Evolutionary conservation across 1,140 invertebrate genomes (phyloP).

Genomic region (Drosophila suzukii): DNA sequence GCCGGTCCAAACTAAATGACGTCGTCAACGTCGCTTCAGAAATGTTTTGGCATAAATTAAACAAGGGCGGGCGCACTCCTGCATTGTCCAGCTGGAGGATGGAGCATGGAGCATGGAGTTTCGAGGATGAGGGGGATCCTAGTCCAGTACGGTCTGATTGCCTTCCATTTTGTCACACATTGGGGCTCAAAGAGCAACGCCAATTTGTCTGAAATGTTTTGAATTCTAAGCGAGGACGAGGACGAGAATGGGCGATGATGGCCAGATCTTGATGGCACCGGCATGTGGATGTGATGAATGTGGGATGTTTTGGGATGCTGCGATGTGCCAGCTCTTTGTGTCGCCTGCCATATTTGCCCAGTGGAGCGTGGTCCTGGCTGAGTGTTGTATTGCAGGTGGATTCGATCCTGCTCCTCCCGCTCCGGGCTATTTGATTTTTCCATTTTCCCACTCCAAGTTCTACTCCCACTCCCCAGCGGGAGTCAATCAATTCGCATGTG

Average conservation of each 20-base stretch:
- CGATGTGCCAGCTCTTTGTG: constrained; percentile 42
- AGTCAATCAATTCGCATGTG: constrained; percentile 70
- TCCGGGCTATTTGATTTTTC: constrained; percentile 50
- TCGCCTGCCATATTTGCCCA: constrained; percentile 56
- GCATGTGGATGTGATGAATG: constrained; percentile 47
- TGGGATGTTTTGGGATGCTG: constrained; percentile 18
- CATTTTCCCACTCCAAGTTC: constrained; percentile 57
- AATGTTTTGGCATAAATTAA: constrained; percentile 81
- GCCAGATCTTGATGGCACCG: constrained; percentile 16
- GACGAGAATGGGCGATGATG: constrained; percentile 13
- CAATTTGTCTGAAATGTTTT: constrained; percentile 82
- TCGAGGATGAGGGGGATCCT: not conserved
- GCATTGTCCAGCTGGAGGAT: constrained; percentile 57
- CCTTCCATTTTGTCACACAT: constrained; percentile 79
- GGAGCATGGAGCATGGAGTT: not conserved
- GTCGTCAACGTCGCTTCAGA: constrained; percentile 76
- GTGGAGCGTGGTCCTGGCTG: constrained; percentile 42
- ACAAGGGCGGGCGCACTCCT: constrained; percentile 56
- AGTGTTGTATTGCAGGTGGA: constrained; percentile 35
- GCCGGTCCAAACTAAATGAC: constrained; percentile 54
- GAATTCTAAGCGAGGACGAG: constrained; percentile 69
- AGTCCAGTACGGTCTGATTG: constrained; percentile 53
- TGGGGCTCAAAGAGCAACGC: constrained; percentile 75
- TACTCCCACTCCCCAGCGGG: constrained; percentile 19
- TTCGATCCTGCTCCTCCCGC: constrained; percentile 2